Evolutionary conservation across 2,888 invertebrate genomes (phyloP).

Genomic region (Mythimna vitellina): DNA sequence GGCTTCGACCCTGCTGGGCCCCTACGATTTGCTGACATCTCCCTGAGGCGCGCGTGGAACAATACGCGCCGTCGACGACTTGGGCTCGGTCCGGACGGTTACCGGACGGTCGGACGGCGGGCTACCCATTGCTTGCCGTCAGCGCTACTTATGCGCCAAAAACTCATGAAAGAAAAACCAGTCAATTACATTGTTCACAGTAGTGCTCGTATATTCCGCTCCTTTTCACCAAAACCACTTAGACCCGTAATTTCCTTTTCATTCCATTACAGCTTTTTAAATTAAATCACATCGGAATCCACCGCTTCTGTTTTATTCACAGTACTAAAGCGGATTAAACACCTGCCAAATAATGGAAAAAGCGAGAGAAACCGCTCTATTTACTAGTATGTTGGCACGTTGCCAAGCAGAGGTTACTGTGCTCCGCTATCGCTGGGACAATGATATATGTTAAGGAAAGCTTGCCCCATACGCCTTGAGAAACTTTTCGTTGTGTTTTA

Average conservation of each 20-base stretch:
- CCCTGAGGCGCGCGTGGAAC: too few relatives aligned
- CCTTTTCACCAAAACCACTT: conserved; percentile 20
- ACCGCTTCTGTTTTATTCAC: conserved; percentile 36
- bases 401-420: conserved; percentile 47
- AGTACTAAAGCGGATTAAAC: conserved; percentile 54
- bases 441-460: conserved; percentile 42
- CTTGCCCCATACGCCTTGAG: conserved; percentile 26
- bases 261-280: conserved; percentile 40
- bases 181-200: background rate
- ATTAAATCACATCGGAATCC: conserved; percentile 35
- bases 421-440: conserved; percentile 41
- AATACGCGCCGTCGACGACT: too few relatives aligned
- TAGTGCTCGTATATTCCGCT: conserved; percentile 15
- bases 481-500: conserved; percentile 24
- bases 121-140: too few relatives aligned
- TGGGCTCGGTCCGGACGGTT: too few relatives aligned
- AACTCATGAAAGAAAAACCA: background rate
- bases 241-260: conserved; percentile 23
- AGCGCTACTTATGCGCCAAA: background rate
- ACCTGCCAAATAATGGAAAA: conserved; percentile 57
- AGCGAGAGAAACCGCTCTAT: conserved; percentile 29
- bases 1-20: too few relatives aligned
- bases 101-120: too few relatives aligned
- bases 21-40: too few relatives aligned
- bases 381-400: conserved; percentile 47